A percentile compares a stretch with the other conserved stretches of the same genome.
Conservation (phyloP, 1,140 invertebrate genomes). For the Atta texana region DNA sequence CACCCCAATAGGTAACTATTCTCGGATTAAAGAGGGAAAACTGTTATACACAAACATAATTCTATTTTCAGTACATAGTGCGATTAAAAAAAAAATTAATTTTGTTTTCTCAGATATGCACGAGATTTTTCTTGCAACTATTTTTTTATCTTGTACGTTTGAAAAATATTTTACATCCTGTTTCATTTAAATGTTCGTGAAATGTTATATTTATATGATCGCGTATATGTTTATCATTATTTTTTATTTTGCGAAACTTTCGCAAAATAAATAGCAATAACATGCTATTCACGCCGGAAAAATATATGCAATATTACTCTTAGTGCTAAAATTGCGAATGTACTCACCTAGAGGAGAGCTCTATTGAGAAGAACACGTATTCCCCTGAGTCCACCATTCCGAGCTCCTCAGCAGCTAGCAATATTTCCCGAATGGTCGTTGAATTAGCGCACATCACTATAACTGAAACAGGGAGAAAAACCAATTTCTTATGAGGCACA, state of each 20-base stretch:
- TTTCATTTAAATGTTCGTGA: neutral
- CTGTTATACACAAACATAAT: neutral
- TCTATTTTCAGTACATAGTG: neutral
- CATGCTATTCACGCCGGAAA: neutral
- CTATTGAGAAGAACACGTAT: conserved; percentile 99
- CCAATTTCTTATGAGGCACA: conserved; percentile 11
- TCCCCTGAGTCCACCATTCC: conserved; percentile 98
- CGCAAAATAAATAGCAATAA: too few species aligned
- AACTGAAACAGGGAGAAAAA: conserved; percentile 88
- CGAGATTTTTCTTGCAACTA: neutral
- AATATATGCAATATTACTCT: conserved; percentile 22
- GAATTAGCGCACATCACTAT: conserved; percentile 97
- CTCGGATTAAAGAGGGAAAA: neutral
- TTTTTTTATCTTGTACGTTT: neutral
- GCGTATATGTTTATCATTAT: neutral
- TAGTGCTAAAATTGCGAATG: conserved; percentile 22
- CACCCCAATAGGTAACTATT: too few species aligned
- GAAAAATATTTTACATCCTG: neutral
- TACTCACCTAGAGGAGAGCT: conserved; percentile 97
- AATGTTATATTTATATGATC: neutral
- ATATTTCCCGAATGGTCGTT: conserved; percentile 94
- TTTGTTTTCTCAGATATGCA: neutral
- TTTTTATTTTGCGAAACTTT: conserved; percentile 16
- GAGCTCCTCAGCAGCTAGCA: conserved; percentile 95
- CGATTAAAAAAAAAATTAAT: conserved; percentile 3